A percentile compares a stretch with the other conserved stretches of the same genome.
Evolutionary conservation across 2,113 vertebrate genomes (phyloP).

Genomic region (Trematocara macrostoma): DNA sequence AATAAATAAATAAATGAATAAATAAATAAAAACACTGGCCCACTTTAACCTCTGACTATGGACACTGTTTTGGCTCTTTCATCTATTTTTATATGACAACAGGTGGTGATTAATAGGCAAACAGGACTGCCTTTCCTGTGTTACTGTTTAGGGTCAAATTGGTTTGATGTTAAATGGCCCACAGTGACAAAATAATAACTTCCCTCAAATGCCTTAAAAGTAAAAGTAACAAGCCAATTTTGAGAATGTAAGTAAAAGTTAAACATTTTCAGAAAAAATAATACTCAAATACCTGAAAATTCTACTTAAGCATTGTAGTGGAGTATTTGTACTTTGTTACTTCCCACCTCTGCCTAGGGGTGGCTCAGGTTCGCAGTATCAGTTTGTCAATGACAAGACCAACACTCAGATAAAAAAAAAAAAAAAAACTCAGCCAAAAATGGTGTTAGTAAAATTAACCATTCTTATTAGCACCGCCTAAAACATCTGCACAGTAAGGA

Average conservation of each 20-base stretch:
- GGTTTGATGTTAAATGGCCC: not conserved
- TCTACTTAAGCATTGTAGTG: not conserved
- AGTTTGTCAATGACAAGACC: not conserved
- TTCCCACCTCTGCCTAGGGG: not conserved
- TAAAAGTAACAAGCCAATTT: not conserved
- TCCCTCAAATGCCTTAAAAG: not conserved
- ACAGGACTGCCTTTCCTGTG: not conserved
- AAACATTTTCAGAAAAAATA: not conserved
- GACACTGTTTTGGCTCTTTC: not conserved
- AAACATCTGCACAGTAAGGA: not conserved
- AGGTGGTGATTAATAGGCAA: not conserved
- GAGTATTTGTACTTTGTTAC: not conserved
- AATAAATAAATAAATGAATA: rapidly evolving
- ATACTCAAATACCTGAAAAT: not conserved
- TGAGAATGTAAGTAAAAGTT: not conserved
- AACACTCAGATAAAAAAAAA: not conserved
- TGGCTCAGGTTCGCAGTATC: not conserved
- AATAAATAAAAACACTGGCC: not conserved
- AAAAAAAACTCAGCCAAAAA: not conserved
- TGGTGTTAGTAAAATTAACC: not conserved
- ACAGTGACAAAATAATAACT: not conserved
- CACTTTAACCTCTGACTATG: not conserved
- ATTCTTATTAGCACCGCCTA: not conserved
- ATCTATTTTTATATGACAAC: not conserved
- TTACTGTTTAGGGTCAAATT: not conserved